Evolutionary conservation across 1,140 invertebrate species (phyloP), one percentile per base, ranked within the genome.

Genomic region (Polyergus mexicanus): DNA sequence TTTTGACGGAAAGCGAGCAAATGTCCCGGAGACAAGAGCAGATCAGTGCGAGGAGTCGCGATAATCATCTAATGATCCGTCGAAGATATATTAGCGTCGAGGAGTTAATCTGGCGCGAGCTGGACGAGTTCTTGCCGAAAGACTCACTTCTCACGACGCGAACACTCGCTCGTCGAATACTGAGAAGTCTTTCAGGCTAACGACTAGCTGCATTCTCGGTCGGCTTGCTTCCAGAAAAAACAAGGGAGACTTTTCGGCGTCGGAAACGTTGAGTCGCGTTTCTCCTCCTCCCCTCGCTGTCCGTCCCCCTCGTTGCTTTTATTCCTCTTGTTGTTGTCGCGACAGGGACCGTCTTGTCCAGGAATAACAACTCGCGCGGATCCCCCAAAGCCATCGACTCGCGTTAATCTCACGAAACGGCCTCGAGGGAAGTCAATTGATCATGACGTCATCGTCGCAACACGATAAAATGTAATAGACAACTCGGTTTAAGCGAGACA

Each of bases 391-490:
- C 89, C 76, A 87, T 91, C 91, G 88, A 87, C 87, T 92, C 83
- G 88, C 87, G 81, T 87, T 91, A 90, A 92, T 89, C 88, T 90
- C 87, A 88, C 90, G 86, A 86, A 86, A 85, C 87, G 81, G 85
- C 71, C 76, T 72, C 88, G 69, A 72, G 87, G 83, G 88, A 89
- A 92, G 91, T 93, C 92, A 93, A 93, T 93, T 93, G 92, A 85
- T 86, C 87, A 86, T 92, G 90, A 90, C 89, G 87, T 90, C 83
- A 90, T 28, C 60, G 86, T 74, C 84, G 74, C 86, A 90, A 90
- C 86, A 86, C 66, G 80, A 90, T 90, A 68, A 87, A 87, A 86
- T 72, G 71, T 85, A 89, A 90, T 89, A 60, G 86, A 68, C 74
- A 88, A 77, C 87, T 5, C 77, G 68, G 25, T 28, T 78, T 89